phyloP scores from a whole-genome alignment of 2,888 invertebrate genomes.

The Thymelicus sylvestris region DNA sequence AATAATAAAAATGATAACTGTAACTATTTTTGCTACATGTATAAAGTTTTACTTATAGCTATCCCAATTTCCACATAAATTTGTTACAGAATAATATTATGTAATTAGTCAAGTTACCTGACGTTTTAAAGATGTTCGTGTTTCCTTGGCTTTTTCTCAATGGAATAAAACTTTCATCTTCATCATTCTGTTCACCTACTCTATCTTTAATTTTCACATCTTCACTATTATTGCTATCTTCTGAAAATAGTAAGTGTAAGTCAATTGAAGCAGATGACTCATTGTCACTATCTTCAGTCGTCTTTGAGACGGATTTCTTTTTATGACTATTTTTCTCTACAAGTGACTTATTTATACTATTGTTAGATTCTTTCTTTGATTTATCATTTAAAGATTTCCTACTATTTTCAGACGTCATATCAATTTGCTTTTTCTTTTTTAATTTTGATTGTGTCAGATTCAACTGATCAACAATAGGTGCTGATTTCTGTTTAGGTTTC shows the following conservation, averaged over 20 bases:
- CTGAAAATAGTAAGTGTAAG: slow-evolving; percentile 69
- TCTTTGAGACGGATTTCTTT: slow-evolving; percentile 35
- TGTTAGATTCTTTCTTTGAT: slow-evolving; percentile 35
- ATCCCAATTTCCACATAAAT: too few relatives aligned
- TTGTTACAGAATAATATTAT: neutral
- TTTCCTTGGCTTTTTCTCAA: slow-evolving; percentile 62
- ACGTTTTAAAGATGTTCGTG: slow-evolving; percentile 54
- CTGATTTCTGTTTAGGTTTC: slow-evolving; percentile 57
- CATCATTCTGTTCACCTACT: slow-evolving; percentile 36
- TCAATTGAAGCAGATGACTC: slow-evolving; percentile 68
- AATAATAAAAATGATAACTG: too few relatives aligned
- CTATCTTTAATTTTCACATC: slow-evolving; percentile 42
- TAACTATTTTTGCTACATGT: too few relatives aligned
- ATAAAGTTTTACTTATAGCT: too few relatives aligned
- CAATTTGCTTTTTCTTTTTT: slow-evolving; percentile 41
- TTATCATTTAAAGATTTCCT: slow-evolving; percentile 7
- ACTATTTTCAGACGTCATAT: slow-evolving; percentile 21
- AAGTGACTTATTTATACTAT: slow-evolving; percentile 50
- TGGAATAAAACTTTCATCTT: slow-evolving; percentile 56
- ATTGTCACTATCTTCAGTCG: slow-evolving; percentile 45
- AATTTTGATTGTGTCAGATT: slow-evolving; percentile 66
- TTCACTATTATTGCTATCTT: slow-evolving; percentile 67
- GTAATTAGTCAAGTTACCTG: slow-evolving; percentile 5
- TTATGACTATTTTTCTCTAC: slow-evolving; percentile 36
- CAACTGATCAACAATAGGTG: slow-evolving; percentile 65